A percentile compares a stretch with the other conserved stretches of the same genome.
These are phyloP conservation scores for Eulemur coronatus DNA, from an alignment of 2,797 vertebrate genomes.

Conservation along the genomic window DNA sequence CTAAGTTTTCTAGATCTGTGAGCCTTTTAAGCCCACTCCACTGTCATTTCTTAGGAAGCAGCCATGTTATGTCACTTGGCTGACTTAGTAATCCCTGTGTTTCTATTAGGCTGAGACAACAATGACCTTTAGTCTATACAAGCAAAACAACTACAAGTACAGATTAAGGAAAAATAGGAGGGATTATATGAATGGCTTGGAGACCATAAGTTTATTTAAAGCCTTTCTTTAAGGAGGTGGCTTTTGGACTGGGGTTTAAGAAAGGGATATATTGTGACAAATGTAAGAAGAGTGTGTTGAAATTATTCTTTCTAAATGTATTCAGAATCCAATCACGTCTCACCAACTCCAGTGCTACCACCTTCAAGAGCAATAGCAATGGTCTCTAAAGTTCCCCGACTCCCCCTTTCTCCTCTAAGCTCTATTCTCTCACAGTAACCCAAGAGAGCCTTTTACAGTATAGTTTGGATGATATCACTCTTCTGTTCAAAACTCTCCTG, in stretches of 20 bases:
- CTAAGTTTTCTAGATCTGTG: background rate
- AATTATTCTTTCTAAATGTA: background rate
- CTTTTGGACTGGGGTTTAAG: background rate
- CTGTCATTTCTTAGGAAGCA: background rate
- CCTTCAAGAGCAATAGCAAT: fast-evolving
- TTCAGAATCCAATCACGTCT: background rate
- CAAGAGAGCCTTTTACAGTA: background rate
- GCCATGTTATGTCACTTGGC: background rate
- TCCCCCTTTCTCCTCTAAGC: fast-evolving
- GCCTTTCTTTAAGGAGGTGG: background rate
- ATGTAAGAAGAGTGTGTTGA: background rate
- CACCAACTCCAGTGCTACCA: background rate
- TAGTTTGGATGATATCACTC: background rate
- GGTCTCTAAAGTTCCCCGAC: background rate
- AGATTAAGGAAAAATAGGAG: background rate
- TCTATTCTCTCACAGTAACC: background rate
- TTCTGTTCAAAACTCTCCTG: background rate
- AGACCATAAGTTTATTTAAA: background rate
- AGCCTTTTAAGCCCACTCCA: background rate
- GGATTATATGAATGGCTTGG: background rate
- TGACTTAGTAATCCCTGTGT: background rate
- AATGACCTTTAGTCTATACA: background rate
- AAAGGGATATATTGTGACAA: background rate
- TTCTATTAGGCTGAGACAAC: background rate
- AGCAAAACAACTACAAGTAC: background rate